phyloP scores from a whole-genome alignment of 1,140 invertebrate genomes.

The Drosophila kurseongensis region DNA sequence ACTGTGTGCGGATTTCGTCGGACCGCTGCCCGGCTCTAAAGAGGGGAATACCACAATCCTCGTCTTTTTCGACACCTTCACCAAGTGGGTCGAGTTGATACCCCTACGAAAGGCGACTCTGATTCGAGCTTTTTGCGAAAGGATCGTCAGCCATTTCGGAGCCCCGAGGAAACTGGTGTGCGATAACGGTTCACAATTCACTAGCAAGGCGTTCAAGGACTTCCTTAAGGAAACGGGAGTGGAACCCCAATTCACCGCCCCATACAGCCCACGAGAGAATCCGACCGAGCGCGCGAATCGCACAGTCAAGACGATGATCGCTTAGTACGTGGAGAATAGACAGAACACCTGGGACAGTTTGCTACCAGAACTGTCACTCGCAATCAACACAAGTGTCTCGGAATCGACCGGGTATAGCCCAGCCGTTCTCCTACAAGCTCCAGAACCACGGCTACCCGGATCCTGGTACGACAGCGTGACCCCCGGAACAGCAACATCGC shows the following conservation, averaged over 20 bases:
- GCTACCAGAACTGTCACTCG: background rate
- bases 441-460: too few species aligned
- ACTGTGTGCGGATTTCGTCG: too few species aligned
- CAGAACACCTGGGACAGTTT: background rate
- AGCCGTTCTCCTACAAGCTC: too few species aligned
- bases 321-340: too few species aligned
- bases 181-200: background rate
- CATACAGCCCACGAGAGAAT: too few species aligned
- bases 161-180: background rate
- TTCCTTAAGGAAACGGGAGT: too few species aligned
- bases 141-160: background rate
- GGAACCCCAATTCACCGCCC: too few species aligned
- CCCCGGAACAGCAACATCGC: too few species aligned
- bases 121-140: background rate
- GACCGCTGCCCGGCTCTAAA: background rate
- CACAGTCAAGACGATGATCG: background rate
- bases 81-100: background rate
- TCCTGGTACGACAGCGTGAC: too few species aligned
- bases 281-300: too few species aligned
- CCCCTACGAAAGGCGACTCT: background rate
- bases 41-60: background rate
- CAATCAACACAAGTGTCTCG: background rate
- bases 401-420: too few species aligned
- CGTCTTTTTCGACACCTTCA: slow-evolving; percentile 4
- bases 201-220: background rate